Conservation (phyloP, 1,140 invertebrate genomes). For the Zelostemma sp. region DNA sequence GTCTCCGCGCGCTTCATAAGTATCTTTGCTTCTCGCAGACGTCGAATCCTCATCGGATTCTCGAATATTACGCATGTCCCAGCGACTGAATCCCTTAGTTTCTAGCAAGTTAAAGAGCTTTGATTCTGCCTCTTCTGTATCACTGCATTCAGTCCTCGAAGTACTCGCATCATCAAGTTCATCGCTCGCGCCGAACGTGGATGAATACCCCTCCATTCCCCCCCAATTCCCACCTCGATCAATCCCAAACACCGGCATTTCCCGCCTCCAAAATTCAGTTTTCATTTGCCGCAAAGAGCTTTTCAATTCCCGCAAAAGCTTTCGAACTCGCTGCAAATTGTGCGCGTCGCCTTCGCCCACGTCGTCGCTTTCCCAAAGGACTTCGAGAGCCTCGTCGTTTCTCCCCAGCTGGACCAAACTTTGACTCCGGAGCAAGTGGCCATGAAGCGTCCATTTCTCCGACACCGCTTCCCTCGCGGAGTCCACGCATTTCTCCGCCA, state of each 20-base stretch:
- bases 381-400: constrained; percentile 41
- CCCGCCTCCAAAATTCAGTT: background rate
- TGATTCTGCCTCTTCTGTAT: background rate
- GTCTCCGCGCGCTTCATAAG: too few relatives aligned
- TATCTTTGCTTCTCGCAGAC: too few relatives aligned
- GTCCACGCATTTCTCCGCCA: constrained; percentile 33
- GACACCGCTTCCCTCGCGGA: constrained; percentile 30
- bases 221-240: background rate
- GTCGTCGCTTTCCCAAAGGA: constrained; percentile 34
- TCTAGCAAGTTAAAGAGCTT: background rate
- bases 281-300: constrained; percentile 19
- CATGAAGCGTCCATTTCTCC: constrained; percentile 55
- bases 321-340: constrained; percentile 43
- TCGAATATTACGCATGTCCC: background rate
- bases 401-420: constrained; percentile 28
- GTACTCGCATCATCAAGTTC: background rate
- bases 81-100: background rate
- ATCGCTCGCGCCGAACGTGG: background rate
- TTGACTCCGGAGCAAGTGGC: constrained; percentile 49
- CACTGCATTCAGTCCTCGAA: background rate
- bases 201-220: background rate
- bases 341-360: constrained; percentile 40
- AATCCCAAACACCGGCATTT: background rate
- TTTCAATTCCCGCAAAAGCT: constrained; percentile 46
- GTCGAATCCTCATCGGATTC: background rate